Evolutionary conservation across 2,888 invertebrate genomes (phyloP).

Genomic region (Acleris literana): DNA sequence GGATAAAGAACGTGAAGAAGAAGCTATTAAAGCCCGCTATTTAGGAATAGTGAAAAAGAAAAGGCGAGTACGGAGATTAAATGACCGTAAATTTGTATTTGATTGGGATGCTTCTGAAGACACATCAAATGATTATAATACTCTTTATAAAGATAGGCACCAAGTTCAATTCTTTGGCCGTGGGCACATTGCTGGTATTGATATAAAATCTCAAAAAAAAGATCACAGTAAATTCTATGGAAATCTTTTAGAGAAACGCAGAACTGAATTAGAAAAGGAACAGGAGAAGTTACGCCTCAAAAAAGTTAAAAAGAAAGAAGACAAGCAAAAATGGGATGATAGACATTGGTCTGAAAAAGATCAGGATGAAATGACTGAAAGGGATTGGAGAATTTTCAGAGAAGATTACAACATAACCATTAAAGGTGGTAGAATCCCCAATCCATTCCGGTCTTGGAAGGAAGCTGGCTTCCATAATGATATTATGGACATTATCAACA

Average conservation of each 20-base stretch:
- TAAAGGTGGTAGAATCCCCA: conserved; percentile 98
- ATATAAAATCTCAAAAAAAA: conserved; percentile 97
- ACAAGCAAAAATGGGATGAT: conserved; percentile 99
- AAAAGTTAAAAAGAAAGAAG: conserved; percentile 96
- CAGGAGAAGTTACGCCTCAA: conserved; percentile 97
- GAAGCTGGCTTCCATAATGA: conserved; percentile 96
- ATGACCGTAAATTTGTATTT: conserved; percentile 99
- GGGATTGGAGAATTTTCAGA: conserved; percentile 99
- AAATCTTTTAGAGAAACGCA: conserved; percentile 95
- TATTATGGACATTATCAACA: conserved; percentile 95
- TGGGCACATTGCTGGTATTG: conserved; percentile 98
- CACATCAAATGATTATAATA: conserved; percentile 98
- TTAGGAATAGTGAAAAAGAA: conserved; percentile 97
- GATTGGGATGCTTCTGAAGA: conserved; percentile 99
- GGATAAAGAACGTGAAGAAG: conserved; percentile 95
- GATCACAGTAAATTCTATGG: conserved; percentile 99
- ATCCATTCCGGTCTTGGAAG: conserved; percentile 97
- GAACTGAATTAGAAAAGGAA: conserved; percentile 98
- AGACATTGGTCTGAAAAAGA: conserved; percentile 99
- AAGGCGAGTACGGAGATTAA: conserved; percentile 94
- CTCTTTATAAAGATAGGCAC: conserved; percentile 97
- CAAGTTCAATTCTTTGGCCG: conserved; percentile 99
- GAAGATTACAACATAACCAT: conserved; percentile 99
- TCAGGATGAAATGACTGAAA: conserved; percentile 97
- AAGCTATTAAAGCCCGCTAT: conserved; percentile 98